These are phyloP conservation scores for Meriones psammophilus DNA, from an alignment of 2,797 vertebrate genomes.

Conservation along the genomic window DNA sequence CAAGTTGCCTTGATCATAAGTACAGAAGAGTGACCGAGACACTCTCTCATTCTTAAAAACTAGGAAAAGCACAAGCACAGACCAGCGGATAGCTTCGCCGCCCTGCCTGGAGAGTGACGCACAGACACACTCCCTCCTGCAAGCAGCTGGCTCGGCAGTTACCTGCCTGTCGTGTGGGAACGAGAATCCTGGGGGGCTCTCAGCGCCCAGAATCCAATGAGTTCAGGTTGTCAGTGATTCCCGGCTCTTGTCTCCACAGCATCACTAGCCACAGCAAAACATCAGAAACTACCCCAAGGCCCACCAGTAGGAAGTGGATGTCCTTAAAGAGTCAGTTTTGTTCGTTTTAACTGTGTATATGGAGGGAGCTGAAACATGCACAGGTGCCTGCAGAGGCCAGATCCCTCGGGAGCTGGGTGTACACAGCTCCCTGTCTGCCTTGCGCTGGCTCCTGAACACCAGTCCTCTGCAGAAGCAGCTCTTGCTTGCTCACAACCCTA, in stretches of 20 bases:
- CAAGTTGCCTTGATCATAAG: background rate
- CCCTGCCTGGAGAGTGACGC: slow-evolving; percentile 3
- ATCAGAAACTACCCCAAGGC: background rate
- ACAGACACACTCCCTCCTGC: background rate
- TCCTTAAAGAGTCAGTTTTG: background rate
- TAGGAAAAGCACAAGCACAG: background rate
- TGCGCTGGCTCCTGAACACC: background rate
- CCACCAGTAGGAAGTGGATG: background rate
- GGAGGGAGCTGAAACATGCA: background rate
- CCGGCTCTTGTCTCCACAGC: background rate
- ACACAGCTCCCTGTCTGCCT: background rate
- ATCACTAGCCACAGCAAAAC: background rate
- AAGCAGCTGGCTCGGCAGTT: background rate
- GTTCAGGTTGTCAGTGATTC: background rate
- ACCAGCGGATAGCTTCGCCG: background rate
- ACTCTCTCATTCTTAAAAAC: background rate
- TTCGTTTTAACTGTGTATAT: background rate
- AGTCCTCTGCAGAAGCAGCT: background rate
- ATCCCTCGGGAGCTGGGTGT: background rate
- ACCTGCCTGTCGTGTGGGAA: background rate
- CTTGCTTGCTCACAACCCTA: background rate
- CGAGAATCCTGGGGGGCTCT: background rate
- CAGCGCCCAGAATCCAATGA: background rate
- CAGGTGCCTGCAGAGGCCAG: background rate
- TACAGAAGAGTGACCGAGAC: background rate